Base-by-base conservation (phyloP, 2,888 invertebrate genomes). In the Endomychus coccineus region DNA sequence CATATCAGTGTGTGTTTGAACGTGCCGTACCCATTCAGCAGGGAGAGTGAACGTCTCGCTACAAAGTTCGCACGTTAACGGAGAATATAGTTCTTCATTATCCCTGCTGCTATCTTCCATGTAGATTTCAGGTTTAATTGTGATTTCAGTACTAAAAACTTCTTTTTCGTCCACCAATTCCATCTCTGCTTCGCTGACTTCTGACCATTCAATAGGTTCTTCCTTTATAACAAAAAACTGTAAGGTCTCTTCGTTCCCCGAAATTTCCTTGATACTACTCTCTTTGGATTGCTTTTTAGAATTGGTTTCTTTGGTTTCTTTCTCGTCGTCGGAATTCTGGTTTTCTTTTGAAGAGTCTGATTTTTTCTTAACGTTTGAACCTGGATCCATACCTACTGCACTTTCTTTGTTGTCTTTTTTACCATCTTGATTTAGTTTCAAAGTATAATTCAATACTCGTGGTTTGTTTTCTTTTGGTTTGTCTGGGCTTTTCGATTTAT, bases 31-130 rank as follows among this genome's bases (percentile, higher is more conserved):
- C 83, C 87, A 84, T 42, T 83, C 83, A 10, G 80, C 84, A 38
- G 87, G 86, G 53, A 83, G 73, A 35, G 81, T 80, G 66, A 86
- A 88, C 45, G 83, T 81, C 69, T 84, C 83, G 53, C 84, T 81
- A 62, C 88, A 88, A 58, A 86, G 71, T 64, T 88, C 87, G 64
- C 88, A 88, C 7, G 83, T 77, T 48, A 87, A 66, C 25, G 85
- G 83, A 14, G 84, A 83, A 62, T 83, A 86, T 66, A 69, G 62
- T 31, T 77, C 75, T 41, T 76, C 73, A 39, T 75, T 75, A 39
- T 74, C 60, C 9, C 62, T 61, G 5, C 62, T 64, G 2, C 51
- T 46, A 30, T 44, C 47, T 3, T 59, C 54, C 36, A 59, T 51
- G 12, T 56, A 53, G 12, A 58, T 52, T 58, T 82, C 83, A 0